Conservation (phyloP, 2,888 invertebrate species). For the Brenthis daphne region DNA sequence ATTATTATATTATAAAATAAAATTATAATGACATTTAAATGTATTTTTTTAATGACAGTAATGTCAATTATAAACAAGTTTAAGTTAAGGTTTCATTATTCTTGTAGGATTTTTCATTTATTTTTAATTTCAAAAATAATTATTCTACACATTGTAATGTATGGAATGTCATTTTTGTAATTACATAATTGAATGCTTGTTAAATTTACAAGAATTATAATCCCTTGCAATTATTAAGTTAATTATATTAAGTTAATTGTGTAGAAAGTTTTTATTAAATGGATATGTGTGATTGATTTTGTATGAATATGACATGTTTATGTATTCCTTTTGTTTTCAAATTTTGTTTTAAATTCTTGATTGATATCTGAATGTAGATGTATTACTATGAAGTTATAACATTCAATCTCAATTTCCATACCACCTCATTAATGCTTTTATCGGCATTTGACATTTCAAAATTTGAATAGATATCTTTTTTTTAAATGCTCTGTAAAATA, state of each 20-base stretch:
- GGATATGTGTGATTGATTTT: slow-evolving; percentile 8
- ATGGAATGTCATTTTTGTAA: too few relatives aligned
- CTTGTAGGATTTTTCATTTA: slow-evolving; percentile 13
- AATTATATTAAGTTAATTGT: slow-evolving; percentile 8
- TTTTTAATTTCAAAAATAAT: not conserved
- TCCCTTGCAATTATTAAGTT: slow-evolving; percentile 1
- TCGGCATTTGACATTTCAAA: not conserved
- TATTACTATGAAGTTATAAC: slow-evolving; percentile 4
- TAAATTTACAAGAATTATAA: not conserved
- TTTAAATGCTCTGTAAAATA: slow-evolving; percentile 6
- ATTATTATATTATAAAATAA: not conserved
- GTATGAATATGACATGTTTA: not conserved
- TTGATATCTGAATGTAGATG: slow-evolving; percentile 17
- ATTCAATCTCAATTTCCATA: slow-evolving; percentile 6
- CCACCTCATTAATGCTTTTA: slow-evolving; percentile 8
- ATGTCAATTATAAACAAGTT: not conserved
- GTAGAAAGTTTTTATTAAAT: not conserved
- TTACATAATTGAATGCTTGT: not conserved
- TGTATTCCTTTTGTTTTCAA: not conserved
- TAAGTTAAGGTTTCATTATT: slow-evolving; percentile 8
- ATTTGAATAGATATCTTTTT: not conserved
- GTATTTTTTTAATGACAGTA: not conserved
- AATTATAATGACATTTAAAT: not conserved
- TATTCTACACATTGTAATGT: too few relatives aligned
- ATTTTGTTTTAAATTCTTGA: not conserved